Evolutionary conservation across 2,113 vertebrate species (phyloP).

Genomic region (Phylloscopus whistleri): DNA sequence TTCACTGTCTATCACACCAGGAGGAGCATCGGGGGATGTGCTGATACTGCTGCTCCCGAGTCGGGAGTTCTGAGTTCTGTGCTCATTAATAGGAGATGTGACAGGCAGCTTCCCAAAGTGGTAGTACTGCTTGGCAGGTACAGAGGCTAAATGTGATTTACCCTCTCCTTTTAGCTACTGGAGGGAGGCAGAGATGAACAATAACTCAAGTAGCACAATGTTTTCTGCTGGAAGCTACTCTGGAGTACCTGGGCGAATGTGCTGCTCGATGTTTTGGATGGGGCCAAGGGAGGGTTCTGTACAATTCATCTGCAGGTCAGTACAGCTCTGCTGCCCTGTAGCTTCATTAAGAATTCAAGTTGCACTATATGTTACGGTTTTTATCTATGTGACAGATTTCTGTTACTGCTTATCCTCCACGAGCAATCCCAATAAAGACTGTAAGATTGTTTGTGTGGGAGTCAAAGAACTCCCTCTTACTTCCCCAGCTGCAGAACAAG

Average conservation of each 20-base stretch:
- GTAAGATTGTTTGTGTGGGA: background rate
- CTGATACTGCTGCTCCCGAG: background rate
- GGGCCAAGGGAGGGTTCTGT: background rate
- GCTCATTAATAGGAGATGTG: background rate
- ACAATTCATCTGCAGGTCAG: background rate
- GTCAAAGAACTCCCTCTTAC: background rate
- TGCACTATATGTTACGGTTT: background rate
- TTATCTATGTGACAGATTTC: background rate
- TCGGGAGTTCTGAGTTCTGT: background rate
- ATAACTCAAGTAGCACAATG: background rate
- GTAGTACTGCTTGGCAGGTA: background rate
- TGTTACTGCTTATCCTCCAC: background rate
- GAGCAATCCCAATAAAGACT: fast-evolving
- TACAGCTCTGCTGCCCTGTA: background rate
- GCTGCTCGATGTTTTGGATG: background rate
- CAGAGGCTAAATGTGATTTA: conserved; percentile 1
- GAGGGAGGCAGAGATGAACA: background rate
- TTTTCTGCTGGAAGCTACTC: background rate
- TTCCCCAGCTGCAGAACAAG: background rate
- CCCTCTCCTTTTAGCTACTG: background rate
- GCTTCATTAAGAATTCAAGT: background rate
- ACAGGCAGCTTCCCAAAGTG: background rate
- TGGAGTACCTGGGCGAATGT: background rate
- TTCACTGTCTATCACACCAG: background rate
- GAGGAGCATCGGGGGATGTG: background rate